Evolutionary conservation across 1,140 invertebrate genomes (phyloP), one percentile per base, ranked within the genome.

Genomic region (Danaus plexippus): DNA sequence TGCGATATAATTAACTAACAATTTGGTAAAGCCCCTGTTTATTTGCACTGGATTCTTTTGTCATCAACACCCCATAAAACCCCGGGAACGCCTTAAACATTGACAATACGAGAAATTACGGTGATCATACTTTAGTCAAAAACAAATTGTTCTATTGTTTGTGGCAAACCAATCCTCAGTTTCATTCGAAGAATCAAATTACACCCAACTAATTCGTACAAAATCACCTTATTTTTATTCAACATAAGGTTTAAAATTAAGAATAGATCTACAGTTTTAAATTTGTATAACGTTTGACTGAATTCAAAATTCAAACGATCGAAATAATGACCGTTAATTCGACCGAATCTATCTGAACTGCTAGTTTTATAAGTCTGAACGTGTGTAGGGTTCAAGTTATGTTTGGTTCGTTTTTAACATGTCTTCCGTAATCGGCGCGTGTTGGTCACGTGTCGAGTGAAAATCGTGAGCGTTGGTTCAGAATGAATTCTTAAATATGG

Each of bases 401-500:
- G 57, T 22, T 32, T 80, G 73, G 75, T 60, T 46, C 12, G 6
- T 11, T 47, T 61, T 69, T 61, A 76, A 80, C 55, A 81, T 79
- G 71, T 64, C 43, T 43, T 15, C 53, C 51, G 62, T 13, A 43
- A 11, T 53, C 22, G 70, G 59, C 81, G 77, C 81, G 81, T 77
- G 81, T 49, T 42, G 22, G 72, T 61, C 81, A 80, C 81, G 81
- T 83, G 81, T 62, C 65, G 41, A 64, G 59, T 66, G 64, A 71
- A 77, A 78, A 80, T 68, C 78, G 72, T 66, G 80, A 76, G 80
- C 80, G 81, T 76, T 69, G 66, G 69, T 70, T 68, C 53, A 72
- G 71, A 83, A 85, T 84, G 73, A 83, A 73, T 73, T 66, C 71
- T 65, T 85, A 77, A 85, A 81, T 80, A 73, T 63, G 71, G 65